Evolutionary conservation across 2,888 invertebrate genomes (phyloP), one percentile per base, ranked within the genome.

Genomic region (Lepidonotus clava): DNA sequence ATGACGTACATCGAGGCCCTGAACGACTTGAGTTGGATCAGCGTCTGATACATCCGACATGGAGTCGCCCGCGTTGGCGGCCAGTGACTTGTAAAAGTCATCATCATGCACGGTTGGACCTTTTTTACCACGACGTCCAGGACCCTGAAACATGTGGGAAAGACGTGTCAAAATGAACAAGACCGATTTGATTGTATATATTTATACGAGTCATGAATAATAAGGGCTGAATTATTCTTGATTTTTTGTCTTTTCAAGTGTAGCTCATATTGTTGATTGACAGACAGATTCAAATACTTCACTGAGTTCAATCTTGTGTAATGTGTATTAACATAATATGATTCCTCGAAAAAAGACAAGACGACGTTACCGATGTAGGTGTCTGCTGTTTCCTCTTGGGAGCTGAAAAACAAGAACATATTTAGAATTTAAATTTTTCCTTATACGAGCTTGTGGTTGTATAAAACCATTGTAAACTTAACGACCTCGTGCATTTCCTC

Each of bases 41-140:
- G 83, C 83, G 18, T 83, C 83, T 5, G 83, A 83, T n/a, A 83
- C 83, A 34, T 83, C 83, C 0, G 83, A 83, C 1, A 51, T 21
- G 34, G 21, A 11, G 24, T 83, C 83, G 1, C 34, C 51, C 1
- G 28, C 1, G 8, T 41, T 51, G 21, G 83, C 46, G 1, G 46
- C 51, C 83, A 83, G 21, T 11, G 46, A 34, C 32, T 32, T 51
- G 40, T 46, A 46, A 51, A 83, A 83, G 41, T 41, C 83, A 32
- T 46, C 41, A 83, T 61, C 61, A 14, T 61, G 61, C 1, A 61
- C 61, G 28, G 61, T 61, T 24, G 61, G 61, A 1, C 61, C 61
- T 14, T 24, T 1, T 24, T 4, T 8, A 1, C 61, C 61, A 28
- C 38, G 36, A 38, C 38, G 76, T 14, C 40, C n/a, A 14, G 40